Evolutionary conservation across 2,113 vertebrate genomes (phyloP), one percentile per base, ranked within the genome.

Genomic region (Tychaedon coryphoeus): DNA sequence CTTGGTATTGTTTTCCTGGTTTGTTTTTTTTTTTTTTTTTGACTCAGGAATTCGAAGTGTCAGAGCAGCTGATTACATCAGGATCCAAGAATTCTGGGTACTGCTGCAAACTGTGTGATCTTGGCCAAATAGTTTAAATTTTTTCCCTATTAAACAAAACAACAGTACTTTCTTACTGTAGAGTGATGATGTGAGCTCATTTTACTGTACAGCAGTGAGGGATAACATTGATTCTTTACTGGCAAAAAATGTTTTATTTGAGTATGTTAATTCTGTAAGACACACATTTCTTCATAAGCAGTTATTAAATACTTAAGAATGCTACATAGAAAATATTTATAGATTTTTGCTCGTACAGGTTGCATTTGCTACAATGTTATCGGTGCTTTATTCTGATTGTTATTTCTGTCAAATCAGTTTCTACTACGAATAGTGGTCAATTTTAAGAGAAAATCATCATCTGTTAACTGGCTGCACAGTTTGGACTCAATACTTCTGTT

Each of bases 31-130:
- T 47, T 6, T 22, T 6, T 24, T 13, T 84, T 75, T 12, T 72
- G 14, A 5, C 18, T 62, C 70, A 7, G 4, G 2, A 50, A 42
- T 64, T 85, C 23, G 19, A 57, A 83, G 8, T 53, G 8, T 40
- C 36, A 80, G 34, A 86, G 4, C 1, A 71, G 3, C 0, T 0
- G 12, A 24, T 54, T 83, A 45, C 8, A 26, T 22, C 24, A 61
- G 8, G 47, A 58, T 15, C 10, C 28, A 42, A 64, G 40, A 90
- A 62, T 16, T 76, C 50, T 86, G 47, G 5, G 5, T 64, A 40
- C 20, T 83, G 22, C 12, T 12, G 8, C 29, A 80, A 31, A 76
- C 29, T 50, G 10, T 61, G 48, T 62, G 60, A 79, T 34, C 47
- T 66, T 24, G 20, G 62, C 38, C 16, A 69, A 86, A 89, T n/a